These are phyloP conservation scores for Atherinosoma microstoma DNA, from an alignment of 2,797 vertebrate species.

Conservation along the genomic window DNA sequence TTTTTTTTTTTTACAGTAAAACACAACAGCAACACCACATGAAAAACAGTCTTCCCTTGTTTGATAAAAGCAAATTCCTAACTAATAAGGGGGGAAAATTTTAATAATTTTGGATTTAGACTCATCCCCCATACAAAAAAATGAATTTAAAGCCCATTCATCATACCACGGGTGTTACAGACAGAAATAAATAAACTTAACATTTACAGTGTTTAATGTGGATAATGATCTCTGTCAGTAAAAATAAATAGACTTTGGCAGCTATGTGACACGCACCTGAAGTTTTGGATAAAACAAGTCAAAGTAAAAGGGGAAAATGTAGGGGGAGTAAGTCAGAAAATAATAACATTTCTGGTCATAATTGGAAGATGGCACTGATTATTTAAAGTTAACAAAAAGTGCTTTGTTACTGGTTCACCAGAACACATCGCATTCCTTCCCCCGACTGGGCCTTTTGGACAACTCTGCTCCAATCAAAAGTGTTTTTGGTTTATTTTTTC, in stretches of 20 bases:
- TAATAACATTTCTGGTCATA: background rate
- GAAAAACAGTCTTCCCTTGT: slow-evolving; percentile 31
- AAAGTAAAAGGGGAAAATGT: background rate
- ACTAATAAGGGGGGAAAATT: slow-evolving; percentile 39
- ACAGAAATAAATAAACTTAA: slow-evolving; percentile 33
- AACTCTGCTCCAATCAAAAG: background rate
- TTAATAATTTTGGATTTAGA: slow-evolving; percentile 31
- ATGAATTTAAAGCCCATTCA: slow-evolving; percentile 41
- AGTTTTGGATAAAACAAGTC: background rate
- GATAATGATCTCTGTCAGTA: slow-evolving; percentile 20
- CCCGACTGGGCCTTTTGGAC: background rate
- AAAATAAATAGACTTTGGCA: slow-evolving; percentile 71
- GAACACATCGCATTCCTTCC: slow-evolving; percentile 1
- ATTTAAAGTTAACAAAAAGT: slow-evolving; percentile 49
- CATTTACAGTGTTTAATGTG: slow-evolving; percentile 55
- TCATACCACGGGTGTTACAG: slow-evolving; percentile 36
- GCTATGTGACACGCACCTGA: slow-evolving; percentile 24
- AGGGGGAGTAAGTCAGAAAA: background rate
- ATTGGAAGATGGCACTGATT: slow-evolving; percentile 37
- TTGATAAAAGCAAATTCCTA: slow-evolving; percentile 45
- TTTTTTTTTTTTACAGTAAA: slow-evolving; percentile 76
- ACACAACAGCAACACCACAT: slow-evolving; percentile 27
- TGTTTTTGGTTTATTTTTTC: background rate
- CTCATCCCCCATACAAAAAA: slow-evolving; percentile 28
- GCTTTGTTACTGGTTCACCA: slow-evolving; percentile 31